Evolutionary conservation across 2,113 vertebrate genomes (phyloP).

Genomic region (Lepus americanus): DNA sequence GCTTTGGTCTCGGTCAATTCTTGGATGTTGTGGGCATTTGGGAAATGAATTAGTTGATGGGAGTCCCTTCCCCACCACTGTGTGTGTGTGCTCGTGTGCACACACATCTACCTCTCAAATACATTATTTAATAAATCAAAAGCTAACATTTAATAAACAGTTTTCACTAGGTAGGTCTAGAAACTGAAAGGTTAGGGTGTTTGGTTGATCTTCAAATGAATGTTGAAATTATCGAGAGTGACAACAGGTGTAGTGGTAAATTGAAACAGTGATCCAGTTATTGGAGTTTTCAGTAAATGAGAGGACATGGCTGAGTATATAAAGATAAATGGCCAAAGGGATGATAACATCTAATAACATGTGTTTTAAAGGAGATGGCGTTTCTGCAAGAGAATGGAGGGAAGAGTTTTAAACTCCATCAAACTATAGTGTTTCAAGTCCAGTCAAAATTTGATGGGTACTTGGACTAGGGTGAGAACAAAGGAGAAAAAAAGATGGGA

Average conservation of each 20-base stretch:
- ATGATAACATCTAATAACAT: background rate
- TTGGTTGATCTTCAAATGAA: background rate
- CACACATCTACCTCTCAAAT: too few species aligned
- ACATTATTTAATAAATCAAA: too few species aligned
- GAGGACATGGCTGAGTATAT: background rate
- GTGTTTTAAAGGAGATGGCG: background rate
- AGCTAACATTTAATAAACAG: too few species aligned
- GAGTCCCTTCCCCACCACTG: too few species aligned
- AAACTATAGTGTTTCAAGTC: background rate
- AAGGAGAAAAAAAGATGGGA: background rate
- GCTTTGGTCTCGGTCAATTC: too few species aligned
- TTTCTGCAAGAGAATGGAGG: background rate
- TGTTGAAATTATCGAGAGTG: background rate
- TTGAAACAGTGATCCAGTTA: background rate
- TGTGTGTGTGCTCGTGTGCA: too few species aligned
- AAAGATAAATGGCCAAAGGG: background rate
- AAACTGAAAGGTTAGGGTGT: background rate
- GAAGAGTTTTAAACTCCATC: conserved; percentile 11
- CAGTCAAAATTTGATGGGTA: background rate
- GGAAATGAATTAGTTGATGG: too few species aligned
- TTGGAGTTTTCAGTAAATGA: background rate
- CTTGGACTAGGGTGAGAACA: background rate
- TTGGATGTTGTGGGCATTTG: too few species aligned
- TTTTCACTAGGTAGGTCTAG: background rate
- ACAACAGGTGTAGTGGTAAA: background rate